These are phyloP conservation scores for Plestiodon gilberti DNA, from an alignment of 2,113 vertebrate species.

Conservation along the genomic window DNA sequence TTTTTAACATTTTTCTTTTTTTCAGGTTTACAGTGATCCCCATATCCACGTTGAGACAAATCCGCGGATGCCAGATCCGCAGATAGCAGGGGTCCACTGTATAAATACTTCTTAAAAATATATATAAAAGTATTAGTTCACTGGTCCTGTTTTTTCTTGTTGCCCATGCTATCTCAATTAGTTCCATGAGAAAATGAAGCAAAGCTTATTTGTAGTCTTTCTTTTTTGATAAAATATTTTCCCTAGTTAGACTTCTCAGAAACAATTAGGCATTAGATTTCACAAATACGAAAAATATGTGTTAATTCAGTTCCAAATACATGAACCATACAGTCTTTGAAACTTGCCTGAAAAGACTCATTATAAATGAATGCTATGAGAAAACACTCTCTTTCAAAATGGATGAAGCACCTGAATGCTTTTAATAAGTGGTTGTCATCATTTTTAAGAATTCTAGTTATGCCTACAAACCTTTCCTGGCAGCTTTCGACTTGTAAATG, in stretches of 20 bases:
- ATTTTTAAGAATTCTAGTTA: constrained; percentile 65
- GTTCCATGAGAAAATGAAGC: constrained; percentile 60
- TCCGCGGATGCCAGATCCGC: too few species aligned
- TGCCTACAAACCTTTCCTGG: constrained; percentile 59
- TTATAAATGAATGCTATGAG: constrained; percentile 67
- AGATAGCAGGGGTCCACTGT: too few species aligned
- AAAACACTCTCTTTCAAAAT: constrained; percentile 66
- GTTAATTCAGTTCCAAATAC: constrained; percentile 75
- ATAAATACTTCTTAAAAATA: too few species aligned
- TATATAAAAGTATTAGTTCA: constrained; percentile 17
- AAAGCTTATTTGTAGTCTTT: constrained; percentile 65
- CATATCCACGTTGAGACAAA: too few species aligned
- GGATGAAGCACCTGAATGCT: constrained; percentile 67
- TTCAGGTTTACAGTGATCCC: too few species aligned
- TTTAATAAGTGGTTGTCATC: constrained; percentile 67
- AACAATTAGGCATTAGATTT: constrained; percentile 75
- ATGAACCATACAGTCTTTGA: constrained; percentile 73
- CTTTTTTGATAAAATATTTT: constrained; percentile 76
- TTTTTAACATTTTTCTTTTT: too few species aligned
- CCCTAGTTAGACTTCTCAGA: constrained; percentile 71
- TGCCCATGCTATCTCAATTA: constrained; percentile 42
- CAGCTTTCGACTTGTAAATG: constrained; percentile 64
- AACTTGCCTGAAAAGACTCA: constrained; percentile 72
- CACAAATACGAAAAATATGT: constrained; percentile 70
- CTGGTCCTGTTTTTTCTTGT: constrained; percentile 29